Evolutionary conservation across 30 jellyfish, hydroid and myxozoan genomes (phyloP), one percentile per base, ranked within the genome.

Genomic region (Chironex yamaguchii): DNA sequence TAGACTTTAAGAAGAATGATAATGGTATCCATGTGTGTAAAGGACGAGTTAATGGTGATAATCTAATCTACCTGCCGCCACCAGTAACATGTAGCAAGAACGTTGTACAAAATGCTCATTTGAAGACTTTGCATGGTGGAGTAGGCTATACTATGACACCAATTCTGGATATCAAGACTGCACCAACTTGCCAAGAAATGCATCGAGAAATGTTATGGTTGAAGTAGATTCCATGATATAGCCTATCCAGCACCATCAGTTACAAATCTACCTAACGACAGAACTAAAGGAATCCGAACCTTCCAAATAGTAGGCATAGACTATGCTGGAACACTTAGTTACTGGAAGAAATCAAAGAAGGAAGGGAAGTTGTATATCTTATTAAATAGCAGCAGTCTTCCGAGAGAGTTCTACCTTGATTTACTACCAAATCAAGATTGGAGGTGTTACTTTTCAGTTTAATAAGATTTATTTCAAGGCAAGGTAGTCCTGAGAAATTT

Each of bases 401-500:
- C 75, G 25, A 77, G 89, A 77, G 89, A 85, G 0, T 51, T 77
- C 31, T 27, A 77, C 36, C 35, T 76, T 14, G 87, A 76, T 9
- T 14, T 52, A 30, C 34, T 77, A 23, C 67, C 63, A 13, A 71
- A 77, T 23, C 89, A 77, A 52, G 30, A 14, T 66, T 77, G 89
- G 54, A 52, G 74, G 66, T 1, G 24, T 77, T 58, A 53, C 33
- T 26, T 4, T 85, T 51, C 52, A 49, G 14, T 54, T 53, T 24
- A 77, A 77, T 28, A 12, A 20, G 32, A n/a, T 52, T 76, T 86
- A 58, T 31, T 24, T 64, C 87, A 49, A 36, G 89, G 13, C 20
- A 86, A 50, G 89, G 88, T 25, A 31, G 89, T 48, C 89, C 89
- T 6, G 52, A 36, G 87, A 76, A 76, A 76, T 48, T 76, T 17